These are phyloP conservation scores for Azemiops feae DNA, from an alignment of 2,113 vertebrate genomes.

Conservation along the genomic window DNA sequence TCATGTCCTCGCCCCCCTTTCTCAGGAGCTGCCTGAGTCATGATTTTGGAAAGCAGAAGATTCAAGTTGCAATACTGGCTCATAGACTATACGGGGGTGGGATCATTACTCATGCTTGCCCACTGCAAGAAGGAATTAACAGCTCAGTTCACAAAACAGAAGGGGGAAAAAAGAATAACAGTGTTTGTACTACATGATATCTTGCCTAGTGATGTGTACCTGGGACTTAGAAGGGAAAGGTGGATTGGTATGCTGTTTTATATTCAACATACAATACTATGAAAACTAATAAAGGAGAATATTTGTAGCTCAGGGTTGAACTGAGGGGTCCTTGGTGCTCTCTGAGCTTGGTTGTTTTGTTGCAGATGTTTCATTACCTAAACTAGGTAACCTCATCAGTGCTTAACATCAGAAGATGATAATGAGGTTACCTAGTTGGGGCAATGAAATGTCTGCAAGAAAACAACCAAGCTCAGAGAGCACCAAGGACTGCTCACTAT, in stretches of 20 bases:
- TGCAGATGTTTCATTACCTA: not conserved
- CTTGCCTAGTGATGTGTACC: not conserved
- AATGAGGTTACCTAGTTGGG: too few species aligned
- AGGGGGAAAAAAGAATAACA: not conserved
- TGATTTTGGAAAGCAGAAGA: not conserved
- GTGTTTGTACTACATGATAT: not conserved
- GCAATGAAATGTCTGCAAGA: too few species aligned
- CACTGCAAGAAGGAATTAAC: not conserved
- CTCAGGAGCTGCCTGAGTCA: not conserved
- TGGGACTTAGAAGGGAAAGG: not conserved
- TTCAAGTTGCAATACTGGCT: too few species aligned
- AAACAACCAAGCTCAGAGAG: too few species aligned
- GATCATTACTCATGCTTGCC: fast-evolving
- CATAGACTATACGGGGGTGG: not conserved
- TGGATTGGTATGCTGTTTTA: not conserved
- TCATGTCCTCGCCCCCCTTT: not conserved
- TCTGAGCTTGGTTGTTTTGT: not conserved
- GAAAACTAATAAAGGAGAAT: not conserved
- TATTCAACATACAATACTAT: not conserved
- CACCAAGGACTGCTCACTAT: too few species aligned
- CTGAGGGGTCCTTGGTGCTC: not conserved
- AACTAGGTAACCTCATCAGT: not conserved
- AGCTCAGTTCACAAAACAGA: not conserved
- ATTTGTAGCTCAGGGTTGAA: not conserved
- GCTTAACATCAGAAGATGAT: not conserved